Evolutionary conservation across 1,140 invertebrate genomes (phyloP).

Genomic region (Lycorma delicatula): DNA sequence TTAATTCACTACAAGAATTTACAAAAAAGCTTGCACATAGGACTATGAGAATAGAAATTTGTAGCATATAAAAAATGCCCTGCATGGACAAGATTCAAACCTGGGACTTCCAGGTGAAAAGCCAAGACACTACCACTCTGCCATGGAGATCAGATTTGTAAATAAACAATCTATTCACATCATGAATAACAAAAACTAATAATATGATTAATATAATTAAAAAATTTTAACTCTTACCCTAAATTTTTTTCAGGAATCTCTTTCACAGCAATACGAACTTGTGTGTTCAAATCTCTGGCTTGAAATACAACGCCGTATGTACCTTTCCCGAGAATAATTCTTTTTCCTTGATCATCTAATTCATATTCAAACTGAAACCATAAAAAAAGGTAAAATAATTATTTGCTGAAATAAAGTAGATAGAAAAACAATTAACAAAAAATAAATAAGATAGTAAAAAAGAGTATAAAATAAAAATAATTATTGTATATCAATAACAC

Average conservation of each 20-base stretch:
- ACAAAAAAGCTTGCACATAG: no score
- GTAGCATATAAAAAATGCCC: no score
- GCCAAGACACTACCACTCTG: no score
- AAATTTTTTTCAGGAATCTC: conserved; percentile 95
- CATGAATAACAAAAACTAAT: background rate
- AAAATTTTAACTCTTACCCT: conserved; percentile 46
- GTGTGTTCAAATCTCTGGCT: conserved; percentile 87
- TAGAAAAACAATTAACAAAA: background rate
- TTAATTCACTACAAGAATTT: no score
- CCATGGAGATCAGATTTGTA: no score
- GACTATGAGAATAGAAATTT: no score
- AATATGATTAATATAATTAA: conserved; percentile 7
- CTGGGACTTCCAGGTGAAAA: no score
- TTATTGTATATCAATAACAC: no score
- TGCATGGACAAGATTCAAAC: no score
- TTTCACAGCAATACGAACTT: conserved; percentile 94
- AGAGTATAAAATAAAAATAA: no score
- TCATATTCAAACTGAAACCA: conserved; percentile 93
- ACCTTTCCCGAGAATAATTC: conserved; percentile 85
- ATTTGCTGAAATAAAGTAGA: background rate
- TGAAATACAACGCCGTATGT: conserved; percentile 96
- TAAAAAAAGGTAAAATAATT: conserved; percentile 27
- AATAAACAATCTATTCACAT: no score
- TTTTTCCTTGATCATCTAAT: conserved; percentile 78
- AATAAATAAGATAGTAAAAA: background rate